Base-by-base conservation (phyloP, 2,888 invertebrate species). In the Catotricha subobsoleta region DNA sequence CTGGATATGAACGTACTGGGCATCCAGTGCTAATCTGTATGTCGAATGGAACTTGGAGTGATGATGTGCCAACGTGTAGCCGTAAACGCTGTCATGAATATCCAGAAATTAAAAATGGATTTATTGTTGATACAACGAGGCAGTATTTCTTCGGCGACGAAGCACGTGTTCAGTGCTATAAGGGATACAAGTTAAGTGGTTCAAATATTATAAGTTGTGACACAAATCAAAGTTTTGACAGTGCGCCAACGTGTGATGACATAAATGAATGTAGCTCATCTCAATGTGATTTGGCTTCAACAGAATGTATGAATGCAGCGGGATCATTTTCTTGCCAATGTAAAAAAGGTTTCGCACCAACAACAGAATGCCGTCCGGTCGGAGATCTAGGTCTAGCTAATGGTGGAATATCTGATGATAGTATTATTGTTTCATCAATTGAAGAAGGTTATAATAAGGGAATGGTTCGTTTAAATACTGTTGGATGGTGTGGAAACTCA, bases 31-130 rank as follows among this genome's bases (percentile, higher is more conserved):
- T 91, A 31, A 72, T 88, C 28, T 92, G 91, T 58, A 90, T 90
- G 87, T 90, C 88, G 54, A 90, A 91, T 54, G 91, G 91, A 39
- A 88, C 90, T 9, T 92, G 91, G 91, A 90, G 90, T 44, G 87
- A 86, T 44, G 77, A 82, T 49, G 86, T 90, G 4, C 91, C 91
- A 2, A 75, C 77, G 5, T 91, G 91, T 60, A 73, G 83, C 27
- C 74, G 87, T 65, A 63, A 63, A 43, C 57, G 58, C 10, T 63
- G 63, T 46, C 54, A 53, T 39, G 58, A 68, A 66, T 76, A 83
- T 54, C 88, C 88, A 1, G 74, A 75, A 55, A 81, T 91, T 45
- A 76, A 77, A 51, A 90, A 90, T 54, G 91, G 91, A 15, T 87
- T 83, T 51, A 73, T 91, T 33, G 80, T 84, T 18, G 88, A 91